A percentile compares a stretch with the other conserved stretches of the same genome.
Conservation (phyloP, 2,797 vertebrate species). For the Propithecus perrieri region DNA sequence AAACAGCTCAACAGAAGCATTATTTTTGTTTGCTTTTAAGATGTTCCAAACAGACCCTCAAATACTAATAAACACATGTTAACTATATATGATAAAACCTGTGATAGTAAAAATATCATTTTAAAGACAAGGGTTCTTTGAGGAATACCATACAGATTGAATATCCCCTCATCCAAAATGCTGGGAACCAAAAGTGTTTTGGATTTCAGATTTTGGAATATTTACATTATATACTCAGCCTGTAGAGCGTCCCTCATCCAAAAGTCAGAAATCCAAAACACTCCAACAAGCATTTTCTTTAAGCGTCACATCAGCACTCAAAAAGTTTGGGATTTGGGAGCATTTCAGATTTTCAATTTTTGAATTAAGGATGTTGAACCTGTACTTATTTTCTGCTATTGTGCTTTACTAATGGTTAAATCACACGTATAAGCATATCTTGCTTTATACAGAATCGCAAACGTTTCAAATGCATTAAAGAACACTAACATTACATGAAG, state of each 20-base stretch:
- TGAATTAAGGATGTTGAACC: not conserved
- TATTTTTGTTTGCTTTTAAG: not conserved
- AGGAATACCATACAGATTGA: not conserved
- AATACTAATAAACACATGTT: not conserved
- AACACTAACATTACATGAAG: not conserved
- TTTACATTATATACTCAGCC: not conserved
- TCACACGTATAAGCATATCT: not conserved
- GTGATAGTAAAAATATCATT: not conserved
- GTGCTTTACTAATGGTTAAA: not conserved
- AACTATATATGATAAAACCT: not conserved
- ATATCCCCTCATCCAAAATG: not conserved
- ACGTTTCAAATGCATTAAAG: not conserved
- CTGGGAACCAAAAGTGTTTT: not conserved
- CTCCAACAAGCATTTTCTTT: not conserved
- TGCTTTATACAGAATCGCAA: not conserved
- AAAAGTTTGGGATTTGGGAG: not conserved
- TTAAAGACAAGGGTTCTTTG: constrained; percentile 16
- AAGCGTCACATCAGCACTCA: not conserved
- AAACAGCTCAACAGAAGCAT: not conserved
- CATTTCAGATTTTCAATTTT: not conserved
- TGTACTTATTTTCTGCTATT: not conserved
- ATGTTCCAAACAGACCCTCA: not conserved
- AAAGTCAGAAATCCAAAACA: not conserved
- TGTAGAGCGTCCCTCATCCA: not conserved
- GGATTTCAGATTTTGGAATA: not conserved